Conservation (phyloP, 1,140 invertebrate genomes). For the Acromyrmex echinatior region DNA sequence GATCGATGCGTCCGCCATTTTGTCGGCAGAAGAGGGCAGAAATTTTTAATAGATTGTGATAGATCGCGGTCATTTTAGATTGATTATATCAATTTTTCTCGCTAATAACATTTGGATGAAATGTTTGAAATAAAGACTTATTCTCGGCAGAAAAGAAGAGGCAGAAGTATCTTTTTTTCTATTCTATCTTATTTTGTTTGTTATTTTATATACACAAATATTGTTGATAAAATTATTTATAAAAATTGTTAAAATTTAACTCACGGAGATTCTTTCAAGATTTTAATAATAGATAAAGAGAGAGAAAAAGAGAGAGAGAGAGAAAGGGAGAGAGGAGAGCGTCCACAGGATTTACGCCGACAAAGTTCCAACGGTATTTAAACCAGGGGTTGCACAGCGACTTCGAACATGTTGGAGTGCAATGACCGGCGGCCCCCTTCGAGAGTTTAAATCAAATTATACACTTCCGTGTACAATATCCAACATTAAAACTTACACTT, state of each 20-base stretch:
- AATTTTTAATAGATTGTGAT: conserved; percentile 16
- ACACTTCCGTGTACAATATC: conserved; percentile 23
- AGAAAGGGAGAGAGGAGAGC: neutral
- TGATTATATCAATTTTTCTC: neutral
- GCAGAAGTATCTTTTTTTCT: neutral
- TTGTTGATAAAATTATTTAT: neutral
- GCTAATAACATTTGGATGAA: neutral
- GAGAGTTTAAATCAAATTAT: conserved; percentile 49
- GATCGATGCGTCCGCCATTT: conserved; percentile 4
- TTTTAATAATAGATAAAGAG: neutral
- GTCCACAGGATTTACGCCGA: conserved; percentile 16
- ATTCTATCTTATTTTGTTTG: neutral
- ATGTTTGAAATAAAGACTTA: neutral
- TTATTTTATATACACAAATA: neutral
- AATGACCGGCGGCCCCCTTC: conserved; percentile 38
- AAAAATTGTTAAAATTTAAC: neutral
- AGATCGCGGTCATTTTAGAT: neutral
- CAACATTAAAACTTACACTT: conserved; percentile 1
- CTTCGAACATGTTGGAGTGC: conserved; percentile 23
- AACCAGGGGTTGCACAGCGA: conserved; percentile 39
- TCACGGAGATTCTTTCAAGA: neutral
- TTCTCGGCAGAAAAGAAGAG: neutral
- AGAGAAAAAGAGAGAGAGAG: neutral
- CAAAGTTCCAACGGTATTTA: conserved; percentile 57
- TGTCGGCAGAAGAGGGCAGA: neutral